Evolutionary conservation across 2,113 vertebrate species (phyloP), one percentile per base, ranked within the genome.

Genomic region (Scopus umbretta): DNA sequence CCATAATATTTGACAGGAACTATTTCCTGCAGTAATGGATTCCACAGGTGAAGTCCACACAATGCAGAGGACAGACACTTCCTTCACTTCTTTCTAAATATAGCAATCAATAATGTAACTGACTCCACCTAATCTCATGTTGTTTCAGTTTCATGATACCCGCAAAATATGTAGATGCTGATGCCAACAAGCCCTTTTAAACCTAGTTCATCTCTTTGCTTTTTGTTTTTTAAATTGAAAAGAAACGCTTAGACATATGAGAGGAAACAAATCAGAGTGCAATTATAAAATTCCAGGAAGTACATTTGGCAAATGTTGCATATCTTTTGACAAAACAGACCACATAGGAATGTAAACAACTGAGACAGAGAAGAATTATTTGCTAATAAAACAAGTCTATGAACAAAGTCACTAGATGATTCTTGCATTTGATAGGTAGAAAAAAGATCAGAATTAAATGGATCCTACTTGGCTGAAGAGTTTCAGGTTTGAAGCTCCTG

Each of bases 261-360:
- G 13, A 79, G 45, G 66, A 45, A 84, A 82, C 38, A 90, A 93
- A 76, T 91, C 42, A 90, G 32, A 89, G 90, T 18, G 47, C 20
- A 95, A 90, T 96, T 94, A 83, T 74, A 83, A 95, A 96, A 96
- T 85, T 95, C 92, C 68, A 93, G 91, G 76, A 97, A 96, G 79
- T 29, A 74, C 32, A 27, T 87, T 95, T 94, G 81, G 73, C 87
- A 95, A 93, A 83, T 4, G 32, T 42, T 89, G 49, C n/a, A 8
- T 75, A 38, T 75, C 74, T 94, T 96, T 95, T 87, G 75, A 90
- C 79, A 95, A 96, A 96, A 94, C 45, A 96, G 72, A 30, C 72
- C 22, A 26, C 73, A 19, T 30, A 95, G 65, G 94, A 98, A 96
- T 91, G 90, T 76, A 97, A 96, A 93, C 70, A 94, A 70, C n/a